Evolutionary conservation across 1,140 invertebrate species (phyloP).

Genomic region (Pseudomyrmex pallidus): DNA sequence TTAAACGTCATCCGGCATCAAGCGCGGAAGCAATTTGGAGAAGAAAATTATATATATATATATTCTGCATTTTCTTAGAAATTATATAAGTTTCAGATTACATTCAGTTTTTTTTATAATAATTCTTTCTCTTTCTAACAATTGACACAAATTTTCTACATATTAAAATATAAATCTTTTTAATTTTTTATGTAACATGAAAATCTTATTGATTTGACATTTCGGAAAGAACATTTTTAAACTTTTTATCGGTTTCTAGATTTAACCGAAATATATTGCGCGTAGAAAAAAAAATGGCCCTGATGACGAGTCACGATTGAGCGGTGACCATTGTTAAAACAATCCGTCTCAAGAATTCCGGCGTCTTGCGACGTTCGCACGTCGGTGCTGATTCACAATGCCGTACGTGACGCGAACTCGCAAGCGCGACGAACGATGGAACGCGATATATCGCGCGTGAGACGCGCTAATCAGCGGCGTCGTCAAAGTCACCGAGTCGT

Average conservation of each 20-base stretch:
- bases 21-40: not conserved
- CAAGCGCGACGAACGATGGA: slow-evolving; percentile 31
- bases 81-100: no score
- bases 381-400: slow-evolving; percentile 35
- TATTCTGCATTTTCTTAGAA: not conserved
- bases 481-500: slow-evolving; percentile 47
- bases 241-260: no score
- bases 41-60: no score
- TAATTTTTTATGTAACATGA: no score
- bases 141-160: no score
- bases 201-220: no score
- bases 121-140: no score
- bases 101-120: no score
- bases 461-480: slow-evolving; percentile 52
- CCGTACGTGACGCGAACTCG: slow-evolving; percentile 41
- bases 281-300: not conserved
- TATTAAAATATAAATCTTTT: no score
- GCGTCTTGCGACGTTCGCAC: slow-evolving; percentile 34
- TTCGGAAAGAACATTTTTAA: no score
- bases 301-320: slow-evolving; percentile 33
- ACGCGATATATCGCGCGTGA: slow-evolving; percentile 57
- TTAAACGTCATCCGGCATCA: not conserved
- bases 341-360: slow-evolving; percentile 30
- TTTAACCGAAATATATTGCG: no score
- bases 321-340: slow-evolving; percentile 28